Evolutionary conservation across 2,888 invertebrate genomes (phyloP), one percentile per base, ranked within the genome.

Genomic region (Diabrotica balteata): DNA sequence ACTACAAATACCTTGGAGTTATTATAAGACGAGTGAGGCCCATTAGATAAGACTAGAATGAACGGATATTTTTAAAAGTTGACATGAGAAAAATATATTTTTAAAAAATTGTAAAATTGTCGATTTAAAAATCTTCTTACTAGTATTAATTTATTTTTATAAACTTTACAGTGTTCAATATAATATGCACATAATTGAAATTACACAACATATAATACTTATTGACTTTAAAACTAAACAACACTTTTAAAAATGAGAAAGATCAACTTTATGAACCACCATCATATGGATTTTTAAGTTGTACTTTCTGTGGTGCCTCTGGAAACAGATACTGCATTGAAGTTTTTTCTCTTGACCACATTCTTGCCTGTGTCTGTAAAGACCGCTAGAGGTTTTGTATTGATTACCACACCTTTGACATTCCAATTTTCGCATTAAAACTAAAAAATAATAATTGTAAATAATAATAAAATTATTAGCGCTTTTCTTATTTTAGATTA

Each of bases 311-410:
- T 69, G 69, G 8, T 72, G 70, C 51, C 68, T 75, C 55, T 73
- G 73, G 4, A 58, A 60, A 45, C 75, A 75, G 5, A 72, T 42
- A 8, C 61, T 65, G 66, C 76, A 76, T 22, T 54, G 59, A 22
- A 73, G 72, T 9, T 47, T 66, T 55, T 73, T 74, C 43, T 74
- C 76, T 63, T 75, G 71, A 17, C 74, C 74, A 59, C 77, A 77
- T 63, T 76, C 76, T 49, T 72, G 75, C 47, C 58, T 74, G 51
- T 77, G 77, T 47, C 74, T 72, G 55, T 74, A 72, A 8, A 77
- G 59, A 8, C 74, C 72, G 17, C 72, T 69, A 46, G 75, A 74
- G 47, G 75, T 74, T 64, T 73, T 75, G 69, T 77, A 77, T 2
- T 49, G 42, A 63, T 68, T 74, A 4, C 63, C 67, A 47, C 77